phyloP scores from a whole-genome alignment of 1,140 invertebrate genomes.

The Zophobas morio region DNA sequence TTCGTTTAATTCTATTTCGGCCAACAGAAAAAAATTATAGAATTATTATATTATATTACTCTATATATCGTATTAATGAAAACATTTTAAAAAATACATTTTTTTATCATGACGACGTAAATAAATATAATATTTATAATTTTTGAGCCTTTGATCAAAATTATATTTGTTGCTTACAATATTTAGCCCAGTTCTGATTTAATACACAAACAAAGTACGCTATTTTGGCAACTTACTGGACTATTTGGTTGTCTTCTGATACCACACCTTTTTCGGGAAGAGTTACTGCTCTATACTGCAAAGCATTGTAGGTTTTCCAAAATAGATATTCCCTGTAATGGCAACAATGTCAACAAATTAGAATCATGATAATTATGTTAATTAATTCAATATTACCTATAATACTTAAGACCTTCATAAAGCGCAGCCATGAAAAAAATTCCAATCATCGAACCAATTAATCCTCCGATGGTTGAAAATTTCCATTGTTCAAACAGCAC shows the following conservation, averaged over 20 bases:
- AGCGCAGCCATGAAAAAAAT: slow-evolving; percentile 89
- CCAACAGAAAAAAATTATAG: too few species aligned
- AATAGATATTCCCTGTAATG: slow-evolving; percentile 80
- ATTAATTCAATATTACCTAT: slow-evolving; percentile 69
- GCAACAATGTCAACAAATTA: background rate
- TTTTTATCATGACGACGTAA: too few species aligned
- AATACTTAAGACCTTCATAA: slow-evolving; percentile 94
- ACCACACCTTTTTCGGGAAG: slow-evolving; percentile 79
- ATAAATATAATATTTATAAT: too few species aligned
- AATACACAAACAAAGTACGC: background rate
- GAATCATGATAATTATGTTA: too few species aligned
- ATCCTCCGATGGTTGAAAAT: slow-evolving; percentile 78
- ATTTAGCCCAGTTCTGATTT: too few species aligned
- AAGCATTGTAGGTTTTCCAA: slow-evolving; percentile 84
- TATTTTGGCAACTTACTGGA: slow-evolving; percentile 74
- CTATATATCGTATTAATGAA: too few species aligned
- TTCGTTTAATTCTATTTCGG: too few species aligned
- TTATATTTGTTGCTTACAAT: too few species aligned
- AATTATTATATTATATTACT: too few species aligned
- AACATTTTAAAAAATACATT: too few species aligned
- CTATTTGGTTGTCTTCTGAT: slow-evolving; percentile 77
- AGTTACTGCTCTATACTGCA: slow-evolving; percentile 80
- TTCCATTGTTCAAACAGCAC: slow-evolving; percentile 87
- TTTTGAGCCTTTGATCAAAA: too few species aligned
- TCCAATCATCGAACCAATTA: slow-evolving; percentile 88